Evolutionary conservation across 1,140 invertebrate species (phyloP).

Genomic region (Drosophila miranda): DNA sequence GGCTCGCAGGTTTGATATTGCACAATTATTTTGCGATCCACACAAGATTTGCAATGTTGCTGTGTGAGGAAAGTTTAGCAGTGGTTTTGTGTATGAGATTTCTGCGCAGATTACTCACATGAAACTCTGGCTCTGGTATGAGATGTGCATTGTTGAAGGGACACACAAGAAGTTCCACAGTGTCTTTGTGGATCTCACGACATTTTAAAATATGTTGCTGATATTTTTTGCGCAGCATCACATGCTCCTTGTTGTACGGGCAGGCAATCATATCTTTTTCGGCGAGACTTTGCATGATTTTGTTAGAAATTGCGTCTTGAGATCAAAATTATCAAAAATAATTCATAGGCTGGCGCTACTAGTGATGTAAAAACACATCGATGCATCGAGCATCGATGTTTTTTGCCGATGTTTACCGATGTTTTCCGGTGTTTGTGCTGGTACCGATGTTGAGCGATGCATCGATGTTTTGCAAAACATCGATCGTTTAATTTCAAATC

Average conservation of each 20-base stretch:
- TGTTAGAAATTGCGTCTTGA: neutral
- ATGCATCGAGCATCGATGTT: no score
- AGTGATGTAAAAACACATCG: no score
- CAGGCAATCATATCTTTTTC: conserved; percentile 57
- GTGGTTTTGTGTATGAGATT: neutral
- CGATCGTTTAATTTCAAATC: no score
- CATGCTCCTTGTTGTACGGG: conserved; percentile 67
- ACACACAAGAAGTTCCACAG: conserved; percentile 55
- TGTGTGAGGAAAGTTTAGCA: conserved; percentile 8
- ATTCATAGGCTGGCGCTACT: no score
- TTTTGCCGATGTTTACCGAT: no score
- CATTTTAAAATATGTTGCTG: conserved; percentile 68
- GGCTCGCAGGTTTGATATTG: conserved; percentile 52
- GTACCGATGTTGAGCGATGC: no score
- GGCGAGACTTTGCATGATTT: conserved; percentile 24
- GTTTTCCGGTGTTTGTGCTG: no score
- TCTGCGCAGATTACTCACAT: conserved; percentile 35
- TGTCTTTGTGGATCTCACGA: conserved; percentile 53
- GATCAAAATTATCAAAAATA: neutral
- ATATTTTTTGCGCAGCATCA: conserved; percentile 62
- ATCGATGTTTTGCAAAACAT: no score
- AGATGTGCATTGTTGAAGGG: conserved; percentile 65
- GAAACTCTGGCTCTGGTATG: conserved; percentile 56
- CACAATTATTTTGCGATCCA: conserved; percentile 66
- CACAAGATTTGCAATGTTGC: conserved; percentile 56